Percentiles rank a stretch among this genome's conserved stretches.
Conservation (phyloP, 2,113 vertebrate species). For the Aegithalos caudatus region DNA sequence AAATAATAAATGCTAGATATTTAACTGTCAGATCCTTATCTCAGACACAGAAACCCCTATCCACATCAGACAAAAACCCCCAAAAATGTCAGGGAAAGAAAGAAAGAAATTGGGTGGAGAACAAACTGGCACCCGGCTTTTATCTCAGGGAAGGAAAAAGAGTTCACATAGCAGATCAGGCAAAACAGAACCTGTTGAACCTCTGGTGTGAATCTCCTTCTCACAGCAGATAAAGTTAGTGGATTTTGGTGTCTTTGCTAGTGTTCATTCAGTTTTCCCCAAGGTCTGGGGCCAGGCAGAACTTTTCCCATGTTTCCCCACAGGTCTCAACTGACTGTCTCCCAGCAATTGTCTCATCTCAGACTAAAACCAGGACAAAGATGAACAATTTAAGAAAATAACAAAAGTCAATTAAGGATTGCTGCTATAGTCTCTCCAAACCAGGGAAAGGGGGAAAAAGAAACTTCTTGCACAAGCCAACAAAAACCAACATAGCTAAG, state of each 20-base stretch:
- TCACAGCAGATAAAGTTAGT: not conserved
- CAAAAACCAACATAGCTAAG: not conserved
- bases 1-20: not conserved
- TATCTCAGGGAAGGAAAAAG: not conserved
- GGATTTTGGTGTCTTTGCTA: not conserved
- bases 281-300: not conserved
- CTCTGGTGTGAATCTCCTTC: not conserved
- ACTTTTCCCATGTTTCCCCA: fast-evolving
- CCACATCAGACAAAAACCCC: not conserved
- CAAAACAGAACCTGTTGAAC: not conserved
- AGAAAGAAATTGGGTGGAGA: not conserved
- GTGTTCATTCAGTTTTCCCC: not conserved
- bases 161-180: not conserved
- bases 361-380: not conserved
- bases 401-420: not conserved
- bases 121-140: not conserved
- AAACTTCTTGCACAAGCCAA: not conserved
- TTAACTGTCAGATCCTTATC: not conserved
- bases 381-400: not conserved
- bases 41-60: not conserved
- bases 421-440: not conserved
- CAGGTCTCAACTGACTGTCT: no score
- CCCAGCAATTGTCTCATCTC: fast-evolving
- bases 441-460: not conserved
- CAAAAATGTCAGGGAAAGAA: not conserved